Percentiles rank a stretch among this genome's conserved stretches.
Conservation (phyloP, 2,888 invertebrate genomes). For the Leucophora obtusa region DNA sequence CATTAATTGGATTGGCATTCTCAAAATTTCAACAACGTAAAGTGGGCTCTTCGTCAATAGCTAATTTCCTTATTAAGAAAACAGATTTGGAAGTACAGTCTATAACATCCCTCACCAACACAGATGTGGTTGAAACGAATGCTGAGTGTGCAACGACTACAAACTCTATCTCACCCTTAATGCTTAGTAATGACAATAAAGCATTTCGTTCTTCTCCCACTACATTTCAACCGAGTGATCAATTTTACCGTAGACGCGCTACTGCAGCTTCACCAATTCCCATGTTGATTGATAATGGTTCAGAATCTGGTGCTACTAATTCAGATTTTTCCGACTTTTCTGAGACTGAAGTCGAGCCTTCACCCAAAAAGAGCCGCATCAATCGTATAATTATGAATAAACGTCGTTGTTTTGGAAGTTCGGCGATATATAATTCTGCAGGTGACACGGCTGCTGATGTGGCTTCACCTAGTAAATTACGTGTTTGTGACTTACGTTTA, state of each 20-base stretch:
- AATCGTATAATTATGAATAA: conserved; percentile 80
- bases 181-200: conserved; percentile 67
- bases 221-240: conserved; percentile 76
- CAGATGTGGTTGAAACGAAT: conserved; percentile 67
- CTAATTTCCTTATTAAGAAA: conserved; percentile 85
- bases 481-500: conserved; percentile 83
- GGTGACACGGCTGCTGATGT: conserved; percentile 78
- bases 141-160: conserved; percentile 65
- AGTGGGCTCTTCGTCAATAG: conserved; percentile 85
- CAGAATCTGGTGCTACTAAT: conserved; percentile 76
- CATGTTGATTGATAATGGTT: conserved; percentile 75
- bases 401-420: conserved; percentile 76
- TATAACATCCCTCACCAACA: conserved; percentile 82
- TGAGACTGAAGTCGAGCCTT: conserved; percentile 86
- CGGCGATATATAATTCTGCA: conserved; percentile 66
- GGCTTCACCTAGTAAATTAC: conserved; percentile 85
- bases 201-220: conserved; percentile 76
- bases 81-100: conserved; percentile 87
- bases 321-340: conserved; percentile 81
- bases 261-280: conserved; percentile 76
- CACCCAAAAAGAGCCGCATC: conserved; percentile 84
- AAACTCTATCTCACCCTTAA: conserved; percentile 26
- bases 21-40: conserved; percentile 87
- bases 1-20: conserved; percentile 88
- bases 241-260: conserved; percentile 75